Evolutionary conservation across 2,113 vertebrate species (phyloP), one percentile per base, ranked within the genome.

Genomic region (Choloepus hoffmanni): DNA sequence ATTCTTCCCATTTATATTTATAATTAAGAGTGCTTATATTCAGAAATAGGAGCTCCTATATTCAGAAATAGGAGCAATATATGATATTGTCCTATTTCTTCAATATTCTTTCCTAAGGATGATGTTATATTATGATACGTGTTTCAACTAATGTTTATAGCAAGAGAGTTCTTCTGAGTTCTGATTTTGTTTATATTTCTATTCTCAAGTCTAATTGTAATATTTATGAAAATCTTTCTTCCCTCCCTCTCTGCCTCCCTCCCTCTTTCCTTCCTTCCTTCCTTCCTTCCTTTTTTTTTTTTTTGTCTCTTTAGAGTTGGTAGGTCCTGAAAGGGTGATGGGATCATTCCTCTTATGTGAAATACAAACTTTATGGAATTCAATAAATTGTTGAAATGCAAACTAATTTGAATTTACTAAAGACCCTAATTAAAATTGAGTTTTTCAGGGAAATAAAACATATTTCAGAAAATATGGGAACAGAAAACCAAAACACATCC

Each of bases 331-430:
- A 63, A 70, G 26, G n/a, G 7, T 30, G 23, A 82, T n/a, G 5
- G 14, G 55, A 30, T 5, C 5, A 43, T 84, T 77, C 3, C 3
- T 65, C 9, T 62, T 62, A 21, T 28, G 16, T 18, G 48, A 73
- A 89, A 85, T 55, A 24, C 15, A 58, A 2, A 60, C 8, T 84
- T 74, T 60, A 24, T 81, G 10, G 10, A 48, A 89, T 78, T 74
- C 78, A 67, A 28, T 77, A 48, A 79, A 74, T 7, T 36, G 18
- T 70, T 36, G 26, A 94, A 79, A 30, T 85, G 18, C 36, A 94
- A 85, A 93, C 19, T 83, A 70, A 77, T 53, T 82, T 91, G 83
- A 62, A 72, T 48, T 93, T 90, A 79, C 21, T 81, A 89, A 93
- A 7, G 4, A 50, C 18, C 33, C n/a, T 94, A 79, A 79, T 94